Base-by-base conservation (phyloP, 92 coral and sea anemone genomes). In the Zoanthus sansibaricus region DNA sequence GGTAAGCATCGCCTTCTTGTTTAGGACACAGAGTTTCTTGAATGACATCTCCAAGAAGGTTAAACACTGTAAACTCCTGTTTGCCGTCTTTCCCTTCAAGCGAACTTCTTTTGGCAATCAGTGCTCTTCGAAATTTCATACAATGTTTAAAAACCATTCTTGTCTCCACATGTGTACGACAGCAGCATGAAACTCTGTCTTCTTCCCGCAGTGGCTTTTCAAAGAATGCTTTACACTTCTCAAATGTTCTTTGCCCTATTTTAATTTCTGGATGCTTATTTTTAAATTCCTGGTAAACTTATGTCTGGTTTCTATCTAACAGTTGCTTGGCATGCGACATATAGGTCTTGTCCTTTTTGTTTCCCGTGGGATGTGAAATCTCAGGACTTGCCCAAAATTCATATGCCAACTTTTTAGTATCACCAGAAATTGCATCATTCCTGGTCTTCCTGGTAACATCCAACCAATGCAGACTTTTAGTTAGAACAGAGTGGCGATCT, bases 301-400 rank as follows among this genome's bases (percentile, higher is more conserved):
- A 90, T 0, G 89, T 89, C 68, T 89, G 89, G 42, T 4, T 37
- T 4, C 4, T 37, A 4, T 37, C 42, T 2, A 37, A 4, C 42
- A 37, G 1, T 37, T 90, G 90, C 42, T 86, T 90, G 20, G 56
- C 1, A 54, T 90, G 93, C 0, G 75, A 9, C 9, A 75, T 42
- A 37, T 87, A 90, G 0, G 74, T 33, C 1, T 90, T 87, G 82
- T 87, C 90, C 54, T 71, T 78, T 15, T 86, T 79, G 47, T 86
- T 86, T 15, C 82, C 83, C 1, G 87, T 90, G 1, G 72, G 45
- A 4, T 87, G 46, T 1, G 90, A 86, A 33, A 86, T n/a, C 8
- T 77, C 90, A 2, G 90, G 88, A 55, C 88, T 64, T 15, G 91
- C 91, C 88, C 88, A 91, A 87, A 87, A 91, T 49, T 87, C 86